These are phyloP conservation scores for Venturia canescens DNA, from an alignment of 1,140 invertebrate genomes.

Conservation along the genomic window DNA sequence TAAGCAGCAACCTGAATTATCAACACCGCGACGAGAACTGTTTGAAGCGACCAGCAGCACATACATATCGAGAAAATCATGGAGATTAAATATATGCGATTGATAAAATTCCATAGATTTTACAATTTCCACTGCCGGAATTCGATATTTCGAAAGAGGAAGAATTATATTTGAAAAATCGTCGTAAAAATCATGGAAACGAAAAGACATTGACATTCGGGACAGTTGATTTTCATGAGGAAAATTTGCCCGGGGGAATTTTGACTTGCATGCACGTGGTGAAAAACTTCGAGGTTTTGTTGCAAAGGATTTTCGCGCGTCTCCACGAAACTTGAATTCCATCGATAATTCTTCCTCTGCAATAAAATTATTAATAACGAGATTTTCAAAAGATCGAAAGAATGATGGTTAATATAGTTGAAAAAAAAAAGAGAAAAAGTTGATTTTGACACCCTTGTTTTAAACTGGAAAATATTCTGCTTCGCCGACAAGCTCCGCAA, in stretches of 20 bases:
- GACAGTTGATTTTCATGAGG: too few species aligned
- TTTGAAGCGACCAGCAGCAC: background rate
- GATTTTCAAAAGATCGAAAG: background rate
- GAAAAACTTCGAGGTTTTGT: too few species aligned
- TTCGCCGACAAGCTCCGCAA: background rate
- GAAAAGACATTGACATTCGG: too few species aligned
- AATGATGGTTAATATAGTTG: background rate
- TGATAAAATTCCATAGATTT: background rate
- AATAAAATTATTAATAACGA: background rate
- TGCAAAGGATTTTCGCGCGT: too few species aligned
- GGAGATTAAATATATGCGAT: background rate
- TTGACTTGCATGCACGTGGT: too few species aligned
- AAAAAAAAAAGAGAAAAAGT: background rate
- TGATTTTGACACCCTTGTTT: background rate
- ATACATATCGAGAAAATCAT: background rate
- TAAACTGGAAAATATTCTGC: constrained; percentile 3
- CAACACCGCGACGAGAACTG: background rate
- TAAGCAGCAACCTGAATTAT: constrained; percentile 35
- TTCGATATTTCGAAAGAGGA: too few species aligned
- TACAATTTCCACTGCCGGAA: too few species aligned
- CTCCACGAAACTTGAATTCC: too few species aligned
- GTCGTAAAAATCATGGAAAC: too few species aligned
- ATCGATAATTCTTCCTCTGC: background rate
- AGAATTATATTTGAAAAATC: too few species aligned
- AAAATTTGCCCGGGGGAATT: too few species aligned